Conservation (phyloP, 2,888 invertebrate genomes). For the Diogma glabrata region DNA sequence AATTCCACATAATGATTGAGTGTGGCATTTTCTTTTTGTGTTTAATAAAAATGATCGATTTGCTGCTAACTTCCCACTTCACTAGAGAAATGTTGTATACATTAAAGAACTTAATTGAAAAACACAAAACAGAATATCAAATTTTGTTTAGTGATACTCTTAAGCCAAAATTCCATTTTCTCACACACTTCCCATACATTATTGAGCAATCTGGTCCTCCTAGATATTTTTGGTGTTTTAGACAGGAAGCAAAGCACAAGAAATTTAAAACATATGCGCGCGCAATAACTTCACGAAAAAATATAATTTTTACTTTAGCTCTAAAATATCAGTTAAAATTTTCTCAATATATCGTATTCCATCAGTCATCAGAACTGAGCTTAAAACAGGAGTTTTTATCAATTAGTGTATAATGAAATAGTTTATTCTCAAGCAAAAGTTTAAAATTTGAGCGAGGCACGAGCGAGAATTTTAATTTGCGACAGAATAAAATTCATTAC, state of each 20-base stretch:
- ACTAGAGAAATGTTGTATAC: neutral
- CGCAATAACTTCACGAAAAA: neutral
- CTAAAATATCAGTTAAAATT: slow-evolving; percentile 6
- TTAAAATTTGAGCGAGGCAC: too few relatives aligned
- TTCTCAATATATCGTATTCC: too few relatives aligned
- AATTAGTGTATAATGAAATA: too few relatives aligned
- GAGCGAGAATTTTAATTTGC: too few relatives aligned
- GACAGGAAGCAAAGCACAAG: slow-evolving; percentile 1
- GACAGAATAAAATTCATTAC: too few relatives aligned
- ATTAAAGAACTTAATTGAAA: neutral
- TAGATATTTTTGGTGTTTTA: slow-evolving; percentile 1
- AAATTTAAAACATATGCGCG: slow-evolving; percentile 2
- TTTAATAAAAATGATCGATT: slow-evolving; percentile 11
- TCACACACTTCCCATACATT: neutral
- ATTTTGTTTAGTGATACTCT: neutral
- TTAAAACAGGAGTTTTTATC: too few relatives aligned
- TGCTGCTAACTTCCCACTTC: neutral
- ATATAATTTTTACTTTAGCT: neutral
- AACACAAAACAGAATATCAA: slow-evolving; percentile 8
- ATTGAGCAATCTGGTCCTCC: neutral
- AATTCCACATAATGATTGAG: slow-evolving; percentile 3
- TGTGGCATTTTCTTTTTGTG: slow-evolving; percentile 10
- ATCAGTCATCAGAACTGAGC: too few relatives aligned
- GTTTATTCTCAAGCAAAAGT: too few relatives aligned
- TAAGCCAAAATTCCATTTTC: neutral